A percentile compares a stretch with the other conserved stretches of the same genome.
phyloP scores from a whole-genome alignment of 2,113 vertebrate species.

The Microcebus tavaratra region DNA sequence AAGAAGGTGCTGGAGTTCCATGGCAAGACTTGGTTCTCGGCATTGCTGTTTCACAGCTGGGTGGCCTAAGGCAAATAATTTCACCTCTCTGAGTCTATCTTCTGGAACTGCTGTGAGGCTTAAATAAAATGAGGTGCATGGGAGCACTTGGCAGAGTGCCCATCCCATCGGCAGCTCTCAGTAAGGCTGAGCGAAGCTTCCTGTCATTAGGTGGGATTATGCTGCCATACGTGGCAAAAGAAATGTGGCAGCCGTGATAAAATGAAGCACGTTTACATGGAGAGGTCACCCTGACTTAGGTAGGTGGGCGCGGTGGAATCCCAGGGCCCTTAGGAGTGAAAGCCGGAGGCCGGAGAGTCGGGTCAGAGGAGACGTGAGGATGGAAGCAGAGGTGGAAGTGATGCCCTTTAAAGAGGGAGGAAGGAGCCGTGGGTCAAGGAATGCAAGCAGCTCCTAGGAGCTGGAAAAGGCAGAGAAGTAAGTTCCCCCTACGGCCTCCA shows the following conservation, averaged over 20 bases:
- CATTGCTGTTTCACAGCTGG: background rate
- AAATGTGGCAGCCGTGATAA: background rate
- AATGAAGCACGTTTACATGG: background rate
- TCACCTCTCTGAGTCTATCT: background rate
- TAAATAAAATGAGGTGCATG: background rate
- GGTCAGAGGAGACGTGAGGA: background rate
- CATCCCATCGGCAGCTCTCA: background rate
- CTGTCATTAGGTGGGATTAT: fast-evolving
- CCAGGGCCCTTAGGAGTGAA: background rate
- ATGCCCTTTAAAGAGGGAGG: no score
- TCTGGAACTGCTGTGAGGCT: background rate
- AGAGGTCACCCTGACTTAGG: background rate
- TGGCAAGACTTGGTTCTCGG: background rate
- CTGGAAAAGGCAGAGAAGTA: background rate
- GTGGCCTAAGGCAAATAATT: no score
- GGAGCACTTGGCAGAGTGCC: background rate
- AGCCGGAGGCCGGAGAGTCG: background rate
- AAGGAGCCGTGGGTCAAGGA: background rate
- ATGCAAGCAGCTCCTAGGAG: no score
- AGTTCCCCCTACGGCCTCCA: background rate
- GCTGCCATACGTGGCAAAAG: no score
- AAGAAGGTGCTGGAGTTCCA: background rate
- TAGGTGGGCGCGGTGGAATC: background rate
- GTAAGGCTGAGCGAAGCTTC: background rate
- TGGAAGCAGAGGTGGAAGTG: background rate